A percentile compares a stretch with the other conserved stretches of the same genome.
phyloP scores from a whole-genome alignment of 2,888 invertebrate genomes.

The Notodonta ziczac region DNA sequence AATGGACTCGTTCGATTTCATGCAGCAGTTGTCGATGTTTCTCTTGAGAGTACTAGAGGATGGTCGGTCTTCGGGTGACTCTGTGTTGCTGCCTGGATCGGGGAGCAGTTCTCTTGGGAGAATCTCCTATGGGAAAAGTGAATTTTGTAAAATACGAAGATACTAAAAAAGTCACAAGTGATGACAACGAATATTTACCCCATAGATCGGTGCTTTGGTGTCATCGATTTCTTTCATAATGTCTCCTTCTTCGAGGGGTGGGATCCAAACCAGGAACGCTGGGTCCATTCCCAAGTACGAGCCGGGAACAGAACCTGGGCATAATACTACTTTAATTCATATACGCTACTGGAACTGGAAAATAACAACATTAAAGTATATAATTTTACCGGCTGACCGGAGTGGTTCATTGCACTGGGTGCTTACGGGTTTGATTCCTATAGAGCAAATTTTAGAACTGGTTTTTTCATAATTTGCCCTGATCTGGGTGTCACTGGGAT shows the following conservation, averaged over 20 bases:
- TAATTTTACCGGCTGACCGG: too few relatives aligned
- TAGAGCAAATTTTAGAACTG: too few relatives aligned
- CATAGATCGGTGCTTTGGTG: slow-evolving; percentile 72
- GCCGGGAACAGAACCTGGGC: slow-evolving; percentile 90
- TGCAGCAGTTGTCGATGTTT: slow-evolving; percentile 59
- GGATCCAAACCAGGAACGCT: slow-evolving; percentile 94
- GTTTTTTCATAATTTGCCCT: too few relatives aligned
- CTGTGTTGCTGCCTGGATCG: slow-evolving; percentile 87
- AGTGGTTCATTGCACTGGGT: too few relatives aligned
- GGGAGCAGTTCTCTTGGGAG: slow-evolving; percentile 76
- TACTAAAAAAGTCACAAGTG: neutral
- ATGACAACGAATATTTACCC: slow-evolving; percentile 48
- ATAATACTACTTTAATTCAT: slow-evolving; percentile 20
- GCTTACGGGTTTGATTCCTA: too few relatives aligned
- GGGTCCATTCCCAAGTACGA: slow-evolving; percentile 96
- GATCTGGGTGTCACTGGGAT: too few relatives aligned
- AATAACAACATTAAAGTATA: too few relatives aligned
- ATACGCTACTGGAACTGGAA: slow-evolving; percentile 1
- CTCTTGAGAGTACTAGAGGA: slow-evolving; percentile 69
- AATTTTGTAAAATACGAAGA: neutral
- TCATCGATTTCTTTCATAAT: slow-evolving; percentile 86
- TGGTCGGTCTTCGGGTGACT: slow-evolving; percentile 86
- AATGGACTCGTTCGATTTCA: slow-evolving; percentile 68
- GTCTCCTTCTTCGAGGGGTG: slow-evolving; percentile 90
- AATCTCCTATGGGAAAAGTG: slow-evolving; percentile 68